Conservation (phyloP, 2,888 invertebrate genomes). For the Erynnis tages region DNA sequence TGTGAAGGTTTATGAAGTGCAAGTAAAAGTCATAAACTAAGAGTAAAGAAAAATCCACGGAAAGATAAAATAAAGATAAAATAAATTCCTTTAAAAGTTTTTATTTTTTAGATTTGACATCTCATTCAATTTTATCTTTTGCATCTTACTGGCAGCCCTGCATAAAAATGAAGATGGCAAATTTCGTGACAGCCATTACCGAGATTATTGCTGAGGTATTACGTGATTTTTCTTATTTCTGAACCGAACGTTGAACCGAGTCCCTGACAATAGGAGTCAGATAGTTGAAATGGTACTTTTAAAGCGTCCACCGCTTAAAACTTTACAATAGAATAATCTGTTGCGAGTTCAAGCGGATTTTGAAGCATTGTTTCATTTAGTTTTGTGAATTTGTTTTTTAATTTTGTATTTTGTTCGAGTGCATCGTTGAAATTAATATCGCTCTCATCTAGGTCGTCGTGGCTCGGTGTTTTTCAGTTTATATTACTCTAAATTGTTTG, state of each 20-base stretch:
- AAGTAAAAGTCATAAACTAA: no score
- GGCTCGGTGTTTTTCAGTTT: not conserved
- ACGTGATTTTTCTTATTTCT: slow-evolving; percentile 39
- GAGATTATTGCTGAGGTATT: slow-evolving; percentile 41
- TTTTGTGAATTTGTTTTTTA: not conserved
- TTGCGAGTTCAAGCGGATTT: not conserved
- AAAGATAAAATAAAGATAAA: no score
- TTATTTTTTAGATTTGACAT: no score
- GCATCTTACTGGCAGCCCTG: slow-evolving; percentile 30
- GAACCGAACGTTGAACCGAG: not conserved
- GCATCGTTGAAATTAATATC: not conserved
- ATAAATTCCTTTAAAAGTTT: no score
- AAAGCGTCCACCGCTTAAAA: slow-evolving; percentile 7
- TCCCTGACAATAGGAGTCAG: slow-evolving; percentile 8
- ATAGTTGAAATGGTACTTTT: slow-evolving; percentile 2
- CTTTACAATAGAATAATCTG: slow-evolving; percentile 5
- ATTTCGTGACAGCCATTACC: slow-evolving; percentile 44
- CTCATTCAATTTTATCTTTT: not conserved
- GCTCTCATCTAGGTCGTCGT: not conserved
- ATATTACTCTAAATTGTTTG: no score
- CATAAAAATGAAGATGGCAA: slow-evolving; percentile 28
- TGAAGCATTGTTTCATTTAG: not conserved
- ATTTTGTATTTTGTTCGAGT: not conserved
- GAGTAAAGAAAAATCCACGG: no score
- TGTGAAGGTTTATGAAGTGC: no score